phyloP scores from a whole-genome alignment of 2,888 invertebrate genomes.

The Phania funesta region DNA sequence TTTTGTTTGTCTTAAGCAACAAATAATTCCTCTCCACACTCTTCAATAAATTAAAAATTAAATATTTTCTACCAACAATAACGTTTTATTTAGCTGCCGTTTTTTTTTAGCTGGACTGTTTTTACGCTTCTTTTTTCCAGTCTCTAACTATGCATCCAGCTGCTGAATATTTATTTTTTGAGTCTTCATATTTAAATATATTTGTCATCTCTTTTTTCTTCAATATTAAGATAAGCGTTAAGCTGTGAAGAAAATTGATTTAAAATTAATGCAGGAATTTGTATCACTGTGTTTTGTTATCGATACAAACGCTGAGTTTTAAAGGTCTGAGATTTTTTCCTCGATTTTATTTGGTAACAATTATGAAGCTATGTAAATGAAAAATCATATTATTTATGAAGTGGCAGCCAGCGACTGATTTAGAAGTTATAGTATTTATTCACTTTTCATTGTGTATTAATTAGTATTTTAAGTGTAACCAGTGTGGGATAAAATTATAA shows the following conservation, averaged over 20 bases:
- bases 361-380: background rate
- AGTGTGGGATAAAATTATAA: too few relatives aligned
- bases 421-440: too few relatives aligned
- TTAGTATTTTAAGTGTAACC: too few relatives aligned
- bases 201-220: slow-evolving; percentile 39
- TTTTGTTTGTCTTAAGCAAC: slow-evolving; percentile 16
- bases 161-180: slow-evolving; percentile 43
- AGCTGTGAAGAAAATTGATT: slow-evolving; percentile 80
- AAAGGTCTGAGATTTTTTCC: background rate
- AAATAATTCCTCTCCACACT: background rate
- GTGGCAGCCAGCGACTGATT: too few relatives aligned
- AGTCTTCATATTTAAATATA: slow-evolving; percentile 37
- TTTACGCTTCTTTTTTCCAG: slow-evolving; percentile 36
- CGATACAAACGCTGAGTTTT: background rate
- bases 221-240: slow-evolving; percentile 68
- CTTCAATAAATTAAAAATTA: background rate
- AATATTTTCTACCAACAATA: slow-evolving; percentile 29
- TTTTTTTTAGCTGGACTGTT: slow-evolving; percentile 1
- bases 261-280: slow-evolving; percentile 80
- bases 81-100: slow-evolving; percentile 48
- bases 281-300: slow-evolving; percentile 68
- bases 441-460: too few relatives aligned
- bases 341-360: background rate
- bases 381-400: too few relatives aligned
- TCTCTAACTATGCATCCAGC: slow-evolving; percentile 19